Percentiles rank a stretch among this genome's conserved stretches.
Evolutionary conservation across 2,888 invertebrate genomes (phyloP).

Genomic region (Oxyteleia sp.): DNA sequence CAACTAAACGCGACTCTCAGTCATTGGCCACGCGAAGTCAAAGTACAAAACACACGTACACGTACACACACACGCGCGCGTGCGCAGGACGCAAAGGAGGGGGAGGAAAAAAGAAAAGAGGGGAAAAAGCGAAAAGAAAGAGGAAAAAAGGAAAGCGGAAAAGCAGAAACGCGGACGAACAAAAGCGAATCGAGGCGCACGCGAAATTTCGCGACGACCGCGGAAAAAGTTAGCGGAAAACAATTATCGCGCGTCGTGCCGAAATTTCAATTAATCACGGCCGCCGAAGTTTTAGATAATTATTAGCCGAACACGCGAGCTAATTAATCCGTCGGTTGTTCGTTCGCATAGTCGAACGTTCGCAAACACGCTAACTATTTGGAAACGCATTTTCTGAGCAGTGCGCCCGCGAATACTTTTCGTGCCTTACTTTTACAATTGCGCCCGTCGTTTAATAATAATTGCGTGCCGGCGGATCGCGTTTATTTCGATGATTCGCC

Average conservation of each 20-base stretch:
- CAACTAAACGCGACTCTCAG: constrained; percentile 67
- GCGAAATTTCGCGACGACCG: constrained; percentile 14
- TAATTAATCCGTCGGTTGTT: constrained; percentile 62
- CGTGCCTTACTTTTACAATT: constrained; percentile 21
- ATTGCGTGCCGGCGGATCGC: constrained; percentile 13
- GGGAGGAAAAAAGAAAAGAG: neutral
- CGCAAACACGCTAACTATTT: constrained; percentile 55
- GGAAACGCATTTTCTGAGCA: constrained; percentile 48
- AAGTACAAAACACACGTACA: constrained; percentile 51
- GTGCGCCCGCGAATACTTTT: constrained; percentile 30
- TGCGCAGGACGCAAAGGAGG: neutral
- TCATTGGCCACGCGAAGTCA: constrained; percentile 77
- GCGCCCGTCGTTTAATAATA: constrained; percentile 27
- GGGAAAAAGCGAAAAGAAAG: too few species aligned
- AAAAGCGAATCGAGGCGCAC: constrained; percentile 3
- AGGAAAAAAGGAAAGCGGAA: too few species aligned
- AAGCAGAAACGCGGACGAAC: too few species aligned
- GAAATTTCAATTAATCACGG: constrained; percentile 55
- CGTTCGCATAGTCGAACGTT: constrained; percentile 27
- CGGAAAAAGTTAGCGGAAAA: constrained; percentile 17
- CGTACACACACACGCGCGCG: neutral
- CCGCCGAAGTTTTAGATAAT: constrained; percentile 34
- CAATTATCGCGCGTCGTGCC: neutral
- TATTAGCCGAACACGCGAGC: constrained; percentile 54
- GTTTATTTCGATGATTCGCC: constrained; percentile 27